Conservation (phyloP, 1,140 invertebrate species). For the honey bee (Apis mellifera) region Amel_HAv3.1 CM009939.2:9069501-9070000, state of each 20-base stretch:
- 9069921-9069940: no score
- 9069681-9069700: conserved; percentile 17
- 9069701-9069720: neutral
- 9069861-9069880: no score
- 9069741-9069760: neutral
- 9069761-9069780: neutral
- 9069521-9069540: conserved; percentile 1
- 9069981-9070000: no score
- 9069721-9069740: neutral
- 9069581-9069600: neutral
- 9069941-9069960: no score
- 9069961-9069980: no score
- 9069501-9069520: conserved; percentile 11
- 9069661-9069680: conserved; percentile 6
- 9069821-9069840: neutral
- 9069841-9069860: no score
- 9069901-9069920: no score
- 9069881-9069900: no score
- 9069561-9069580: neutral
- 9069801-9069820: neutral
- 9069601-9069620: neutral
- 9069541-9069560: neutral
- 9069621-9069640: neutral
- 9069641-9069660: neutral
- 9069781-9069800: neutral